Evolutionary conservation across 2,888 invertebrate genomes (phyloP).

Genomic region (Nomada lathburiana): DNA sequence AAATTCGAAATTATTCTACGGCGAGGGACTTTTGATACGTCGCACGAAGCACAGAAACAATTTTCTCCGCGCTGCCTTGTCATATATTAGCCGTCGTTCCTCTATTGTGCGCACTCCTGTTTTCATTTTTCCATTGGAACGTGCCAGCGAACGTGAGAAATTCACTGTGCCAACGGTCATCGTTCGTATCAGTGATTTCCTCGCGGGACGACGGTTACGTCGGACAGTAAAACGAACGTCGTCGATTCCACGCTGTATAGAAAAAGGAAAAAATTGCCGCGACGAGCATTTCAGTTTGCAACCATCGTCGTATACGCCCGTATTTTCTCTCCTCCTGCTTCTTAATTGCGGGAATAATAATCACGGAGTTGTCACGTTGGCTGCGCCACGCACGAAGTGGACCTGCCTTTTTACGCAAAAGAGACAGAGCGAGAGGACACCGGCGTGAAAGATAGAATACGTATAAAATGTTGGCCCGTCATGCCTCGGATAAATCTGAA

Average conservation of each 20-base stretch:
- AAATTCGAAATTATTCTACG: background rate
- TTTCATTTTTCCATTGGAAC: constrained; percentile 54
- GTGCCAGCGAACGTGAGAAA: constrained; percentile 70
- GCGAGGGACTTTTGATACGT: constrained; percentile 10
- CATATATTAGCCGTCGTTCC: constrained; percentile 52
- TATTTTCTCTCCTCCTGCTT: constrained; percentile 46
- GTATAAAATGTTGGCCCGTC: constrained; percentile 80
- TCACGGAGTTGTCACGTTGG: constrained; percentile 63
- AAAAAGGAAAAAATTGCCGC: constrained; percentile 16
- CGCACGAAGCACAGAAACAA: constrained; percentile 33
- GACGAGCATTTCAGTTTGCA: constrained; percentile 54
- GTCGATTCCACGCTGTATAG: constrained; percentile 32
- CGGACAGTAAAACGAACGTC: constrained; percentile 66
- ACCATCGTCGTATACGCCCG: constrained; percentile 35
- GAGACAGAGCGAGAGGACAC: constrained; percentile 43
- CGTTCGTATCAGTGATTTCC: constrained; percentile 54
- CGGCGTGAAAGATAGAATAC: constrained; percentile 73
- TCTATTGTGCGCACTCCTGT: constrained; percentile 53
- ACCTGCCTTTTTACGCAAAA: constrained; percentile 15
- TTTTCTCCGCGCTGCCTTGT: constrained; percentile 48
- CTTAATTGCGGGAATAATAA: constrained; percentile 73
- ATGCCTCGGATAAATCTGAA: constrained; percentile 83
- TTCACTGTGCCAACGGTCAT: constrained; percentile 45
- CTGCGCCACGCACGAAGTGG: constrained; percentile 30
- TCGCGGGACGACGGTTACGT: constrained; percentile 61